phyloP scores from a whole-genome alignment of 2,888 invertebrate species.

The Ochropleura leucogaster region DNA sequence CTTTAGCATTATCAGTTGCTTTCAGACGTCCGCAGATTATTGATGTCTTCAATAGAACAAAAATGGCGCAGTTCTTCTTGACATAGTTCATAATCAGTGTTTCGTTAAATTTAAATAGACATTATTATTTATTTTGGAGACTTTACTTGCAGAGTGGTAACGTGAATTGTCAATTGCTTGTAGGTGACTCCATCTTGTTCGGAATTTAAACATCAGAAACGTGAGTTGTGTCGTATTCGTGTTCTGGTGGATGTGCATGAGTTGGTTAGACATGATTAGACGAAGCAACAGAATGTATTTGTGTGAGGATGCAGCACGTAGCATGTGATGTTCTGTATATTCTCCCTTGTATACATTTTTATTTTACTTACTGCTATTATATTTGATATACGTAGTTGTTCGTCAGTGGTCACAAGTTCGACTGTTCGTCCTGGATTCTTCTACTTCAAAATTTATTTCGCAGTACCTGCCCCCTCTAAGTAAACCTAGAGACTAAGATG shows the following conservation, averaged over 20 bases:
- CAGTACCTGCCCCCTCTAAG: no score
- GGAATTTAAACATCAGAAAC: neutral
- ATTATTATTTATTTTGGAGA: neutral
- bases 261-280: neutral
- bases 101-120: no score
- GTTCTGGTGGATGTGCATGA: neutral
- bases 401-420: neutral
- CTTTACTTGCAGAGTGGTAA: neutral
- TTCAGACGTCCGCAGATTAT: neutral
- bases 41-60: neutral
- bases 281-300: neutral
- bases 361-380: neutral
- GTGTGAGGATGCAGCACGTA: neutral
- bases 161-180: neutral
- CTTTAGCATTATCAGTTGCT: neutral
- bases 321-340: neutral
- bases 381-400: neutral
- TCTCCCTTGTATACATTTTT: neutral
- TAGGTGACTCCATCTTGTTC: neutral
- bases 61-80: neutral
- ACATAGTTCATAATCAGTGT: conserved; percentile 5
- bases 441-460: no score
- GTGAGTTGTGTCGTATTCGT: neutral
- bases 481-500: no score
- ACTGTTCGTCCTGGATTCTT: no score